Evolutionary conservation across 92 coral and sea anemone species (phyloP).

Genomic region (Phenganax marumi): DNA sequence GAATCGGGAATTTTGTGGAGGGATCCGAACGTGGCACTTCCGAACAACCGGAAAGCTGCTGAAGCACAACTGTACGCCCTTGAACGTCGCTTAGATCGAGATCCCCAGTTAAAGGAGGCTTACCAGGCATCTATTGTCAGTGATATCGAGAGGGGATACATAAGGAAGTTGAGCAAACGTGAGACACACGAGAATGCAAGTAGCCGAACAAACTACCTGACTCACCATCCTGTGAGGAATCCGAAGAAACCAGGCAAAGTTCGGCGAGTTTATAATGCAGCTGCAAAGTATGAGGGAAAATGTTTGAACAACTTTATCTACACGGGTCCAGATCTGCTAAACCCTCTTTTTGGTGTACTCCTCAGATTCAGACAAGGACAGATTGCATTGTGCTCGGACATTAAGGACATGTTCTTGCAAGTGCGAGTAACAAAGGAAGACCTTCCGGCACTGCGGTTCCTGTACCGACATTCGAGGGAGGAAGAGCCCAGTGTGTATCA

Average conservation of each 20-base stretch:
- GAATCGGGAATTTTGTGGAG: slow-evolving; percentile 53
- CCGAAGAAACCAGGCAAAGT: slow-evolving; percentile 57
- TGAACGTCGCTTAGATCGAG: slow-evolving; percentile 47
- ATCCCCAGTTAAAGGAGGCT: slow-evolving; percentile 24
- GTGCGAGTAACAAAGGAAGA: slow-evolving; percentile 54
- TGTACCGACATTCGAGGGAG: slow-evolving; percentile 48
- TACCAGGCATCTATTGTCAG: slow-evolving; percentile 39
- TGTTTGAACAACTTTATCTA: slow-evolving; percentile 51
- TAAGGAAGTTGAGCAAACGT: slow-evolving; percentile 35
- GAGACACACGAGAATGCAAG: slow-evolving; percentile 20
- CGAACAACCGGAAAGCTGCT: slow-evolving; percentile 34
- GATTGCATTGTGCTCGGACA: slow-evolving; percentile 60
- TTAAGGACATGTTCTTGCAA: slow-evolving; percentile 59
- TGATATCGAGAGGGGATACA: slow-evolving; percentile 57
- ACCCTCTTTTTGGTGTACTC: slow-evolving; percentile 56
- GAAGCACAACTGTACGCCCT: slow-evolving; percentile 33
- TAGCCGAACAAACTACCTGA: slow-evolving; percentile 44
- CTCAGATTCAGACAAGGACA: slow-evolving; percentile 57
- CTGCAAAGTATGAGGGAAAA: slow-evolving; percentile 53
- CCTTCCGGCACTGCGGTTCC: slow-evolving; percentile 51
- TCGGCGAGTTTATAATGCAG: slow-evolving; percentile 52
- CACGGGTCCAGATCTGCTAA: slow-evolving; percentile 55
- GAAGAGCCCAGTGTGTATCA: slow-evolving; percentile 48
- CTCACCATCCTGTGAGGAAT: slow-evolving; percentile 53
- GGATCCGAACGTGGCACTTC: slow-evolving; percentile 29